A percentile compares a stretch with the other conserved stretches of the same genome.
These are phyloP conservation scores for Meloe dianella DNA, from an alignment of 2,888 invertebrate genomes.

Conservation along the genomic window DNA sequence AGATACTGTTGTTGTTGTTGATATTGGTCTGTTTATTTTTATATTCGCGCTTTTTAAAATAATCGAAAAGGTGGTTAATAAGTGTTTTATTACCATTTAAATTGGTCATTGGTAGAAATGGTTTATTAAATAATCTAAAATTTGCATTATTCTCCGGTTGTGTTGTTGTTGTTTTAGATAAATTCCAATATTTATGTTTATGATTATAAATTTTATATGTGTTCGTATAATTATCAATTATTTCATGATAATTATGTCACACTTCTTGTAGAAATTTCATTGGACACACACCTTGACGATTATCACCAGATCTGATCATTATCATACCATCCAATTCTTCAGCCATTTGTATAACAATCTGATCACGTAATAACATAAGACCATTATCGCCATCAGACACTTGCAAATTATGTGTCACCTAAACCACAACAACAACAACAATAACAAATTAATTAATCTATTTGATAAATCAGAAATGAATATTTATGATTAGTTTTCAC, in stretches of 20 bases:
- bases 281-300: slow-evolving; percentile 93
- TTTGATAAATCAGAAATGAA: too few relatives aligned
- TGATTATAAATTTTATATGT: not conserved
- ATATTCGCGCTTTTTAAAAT: not conserved
- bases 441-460: not conserved
- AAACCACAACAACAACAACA: slow-evolving; percentile 10
- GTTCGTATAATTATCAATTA: not conserved
- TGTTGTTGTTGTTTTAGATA: not conserved
- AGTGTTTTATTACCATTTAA: not conserved
- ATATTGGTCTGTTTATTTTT: not conserved
- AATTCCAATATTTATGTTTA: not conserved
- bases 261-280: slow-evolving; percentile 93
- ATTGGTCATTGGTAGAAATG: slow-evolving; percentile 2
- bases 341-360: slow-evolving; percentile 92
- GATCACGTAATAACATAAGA: slow-evolving; percentile 83
- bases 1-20: not conserved
- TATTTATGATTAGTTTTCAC: too few relatives aligned
- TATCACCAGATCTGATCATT: slow-evolving; percentile 90
- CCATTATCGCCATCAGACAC: slow-evolving; percentile 85
- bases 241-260: slow-evolving; percentile 67
- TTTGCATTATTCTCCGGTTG: not conserved
- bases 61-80: not conserved
- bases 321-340: slow-evolving; percentile 94
- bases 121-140: not conserved
- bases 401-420: slow-evolving; percentile 78